Conservation (phyloP, 2,888 invertebrate genomes). For the Drosophila tanythrix region DNA sequence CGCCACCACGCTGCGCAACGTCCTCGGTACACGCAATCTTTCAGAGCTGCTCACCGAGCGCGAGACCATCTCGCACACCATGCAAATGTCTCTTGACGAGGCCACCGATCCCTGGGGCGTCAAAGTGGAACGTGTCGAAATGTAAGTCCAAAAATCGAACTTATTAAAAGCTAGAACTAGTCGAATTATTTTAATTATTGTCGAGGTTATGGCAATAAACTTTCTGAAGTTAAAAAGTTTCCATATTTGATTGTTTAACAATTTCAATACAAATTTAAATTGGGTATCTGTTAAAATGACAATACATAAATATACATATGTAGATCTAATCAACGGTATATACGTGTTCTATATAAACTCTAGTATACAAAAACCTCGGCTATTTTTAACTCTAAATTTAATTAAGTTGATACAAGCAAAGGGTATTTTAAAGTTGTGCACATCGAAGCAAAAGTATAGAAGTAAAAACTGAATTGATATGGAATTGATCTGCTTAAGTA, state of each 20-base stretch:
- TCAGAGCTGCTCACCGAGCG: conserved; percentile 96
- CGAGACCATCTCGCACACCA: conserved; percentile 95
- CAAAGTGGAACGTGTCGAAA: conserved; percentile 97
- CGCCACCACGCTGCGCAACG: conserved; percentile 94
- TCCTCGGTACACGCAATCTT: conserved; percentile 95
- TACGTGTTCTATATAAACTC: neutral
- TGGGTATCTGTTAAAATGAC: too few relatives aligned
- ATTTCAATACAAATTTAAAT: too few relatives aligned
- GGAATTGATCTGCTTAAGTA: too few relatives aligned
- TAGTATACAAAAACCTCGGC: too few relatives aligned
- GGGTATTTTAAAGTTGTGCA: too few relatives aligned
- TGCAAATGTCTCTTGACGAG: conserved; percentile 91
- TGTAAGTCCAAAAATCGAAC: conserved; percentile 87
- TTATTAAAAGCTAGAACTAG: neutral
- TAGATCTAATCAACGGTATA: neutral
- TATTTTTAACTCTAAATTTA: too few relatives aligned
- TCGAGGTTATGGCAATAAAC: neutral
- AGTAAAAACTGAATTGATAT: neutral
- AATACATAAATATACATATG: neutral
- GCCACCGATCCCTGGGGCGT: conserved; percentile 96
- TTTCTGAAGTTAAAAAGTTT: neutral
- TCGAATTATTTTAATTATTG: neutral
- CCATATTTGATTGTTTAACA: neutral
- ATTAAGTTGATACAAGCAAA: too few relatives aligned
- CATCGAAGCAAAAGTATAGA: neutral